A percentile compares a stretch with the other conserved stretches of the same genome.
These are phyloP conservation scores for Fulmarus glacialis DNA, from an alignment of 2,113 vertebrate genomes.

Conservation along the genomic window DNA sequence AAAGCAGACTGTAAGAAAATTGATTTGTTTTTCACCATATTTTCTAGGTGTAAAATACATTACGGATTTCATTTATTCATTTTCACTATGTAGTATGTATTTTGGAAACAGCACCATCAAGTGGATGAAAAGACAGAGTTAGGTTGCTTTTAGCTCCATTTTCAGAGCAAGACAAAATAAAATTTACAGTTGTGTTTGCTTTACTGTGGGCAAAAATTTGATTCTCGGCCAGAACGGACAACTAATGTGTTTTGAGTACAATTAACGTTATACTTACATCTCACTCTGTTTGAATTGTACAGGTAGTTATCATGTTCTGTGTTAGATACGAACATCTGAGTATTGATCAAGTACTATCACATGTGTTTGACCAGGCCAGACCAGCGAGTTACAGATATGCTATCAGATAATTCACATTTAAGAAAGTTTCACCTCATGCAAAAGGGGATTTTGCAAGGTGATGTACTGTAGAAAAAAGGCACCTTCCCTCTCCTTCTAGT, in stretches of 20 bases:
- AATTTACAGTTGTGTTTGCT: not conserved
- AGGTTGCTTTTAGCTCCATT: not conserved
- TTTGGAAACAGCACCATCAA: not conserved
- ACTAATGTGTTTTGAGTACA: not conserved
- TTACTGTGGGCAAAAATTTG: not conserved
- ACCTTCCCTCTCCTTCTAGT: not conserved
- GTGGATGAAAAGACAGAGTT: not conserved
- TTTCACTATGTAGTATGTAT: not conserved
- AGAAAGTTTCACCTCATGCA: not conserved
- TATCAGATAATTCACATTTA: accelerated
- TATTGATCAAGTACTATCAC: not conserved
- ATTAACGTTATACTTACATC: accelerated
- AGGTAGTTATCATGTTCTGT: not conserved
- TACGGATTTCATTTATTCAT: not conserved
- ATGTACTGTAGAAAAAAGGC: not conserved
- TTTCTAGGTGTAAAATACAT: not conserved
- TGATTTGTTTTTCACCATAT: not conserved
- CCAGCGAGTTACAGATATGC: not conserved
- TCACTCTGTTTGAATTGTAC: not conserved
- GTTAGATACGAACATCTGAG: accelerated
- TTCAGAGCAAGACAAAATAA: not conserved
- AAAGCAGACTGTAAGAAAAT: not conserved
- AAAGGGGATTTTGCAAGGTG: not conserved
- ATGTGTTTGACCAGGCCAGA: not conserved
- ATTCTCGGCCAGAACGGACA: not conserved